Evolutionary conservation across 2,797 vertebrate species (phyloP).

Genomic region (Amblyraja radiata): DNA sequence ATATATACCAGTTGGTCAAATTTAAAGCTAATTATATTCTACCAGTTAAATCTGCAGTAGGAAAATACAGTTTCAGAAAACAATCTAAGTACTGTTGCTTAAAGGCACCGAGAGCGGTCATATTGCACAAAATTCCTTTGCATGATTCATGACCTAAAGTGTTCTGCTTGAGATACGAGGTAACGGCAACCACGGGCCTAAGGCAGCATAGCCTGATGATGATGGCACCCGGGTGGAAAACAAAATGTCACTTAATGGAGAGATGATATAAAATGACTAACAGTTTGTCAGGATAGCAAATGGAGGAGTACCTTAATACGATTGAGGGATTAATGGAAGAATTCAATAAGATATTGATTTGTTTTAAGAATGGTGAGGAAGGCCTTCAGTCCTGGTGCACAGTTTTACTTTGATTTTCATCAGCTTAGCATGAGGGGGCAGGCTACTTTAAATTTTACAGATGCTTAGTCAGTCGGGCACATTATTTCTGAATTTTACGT

Average conservation of each 20-base stretch:
- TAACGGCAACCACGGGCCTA: background rate
- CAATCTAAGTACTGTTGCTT: background rate
- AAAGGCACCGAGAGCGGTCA: background rate
- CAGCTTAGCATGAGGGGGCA: too few relatives aligned
- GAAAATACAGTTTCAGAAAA: background rate
- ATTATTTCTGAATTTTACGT: background rate
- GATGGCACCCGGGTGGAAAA: background rate
- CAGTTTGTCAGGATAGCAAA: background rate
- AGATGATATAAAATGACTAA: background rate
- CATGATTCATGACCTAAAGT: background rate
- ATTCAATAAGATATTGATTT: background rate
- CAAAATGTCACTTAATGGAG: background rate
- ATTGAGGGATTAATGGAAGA: background rate
- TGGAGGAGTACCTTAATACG: background rate
- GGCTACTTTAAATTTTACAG: background rate
- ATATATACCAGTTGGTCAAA: background rate
- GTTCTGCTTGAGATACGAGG: background rate
- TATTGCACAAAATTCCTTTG: background rate
- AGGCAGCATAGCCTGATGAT: background rate
- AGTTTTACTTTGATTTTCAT: background rate
- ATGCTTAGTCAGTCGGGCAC: too few relatives aligned
- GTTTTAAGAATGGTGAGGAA: background rate
- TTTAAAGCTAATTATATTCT: background rate
- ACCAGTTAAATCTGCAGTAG: background rate
- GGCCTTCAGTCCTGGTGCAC: background rate